A percentile compares a stretch with the other conserved stretches of the same genome.
phyloP scores from a whole-genome alignment of 2,797 vertebrate species.

The Cynodonichthys magdalenae region DNA sequence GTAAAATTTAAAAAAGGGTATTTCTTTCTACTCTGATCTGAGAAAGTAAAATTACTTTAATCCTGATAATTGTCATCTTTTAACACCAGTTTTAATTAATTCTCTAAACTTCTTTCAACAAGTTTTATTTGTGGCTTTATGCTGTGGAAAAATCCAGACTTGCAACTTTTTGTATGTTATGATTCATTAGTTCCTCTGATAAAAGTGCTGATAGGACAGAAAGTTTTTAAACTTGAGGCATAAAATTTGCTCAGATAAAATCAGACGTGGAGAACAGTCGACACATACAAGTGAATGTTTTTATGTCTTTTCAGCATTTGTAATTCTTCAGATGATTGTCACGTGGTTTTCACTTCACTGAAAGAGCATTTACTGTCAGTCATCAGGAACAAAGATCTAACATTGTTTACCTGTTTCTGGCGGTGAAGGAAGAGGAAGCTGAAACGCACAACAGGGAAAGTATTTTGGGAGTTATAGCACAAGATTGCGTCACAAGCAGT shows the following conservation, averaged over 20 bases:
- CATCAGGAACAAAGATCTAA: conserved; percentile 13
- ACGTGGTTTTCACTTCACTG: conserved; percentile 19
- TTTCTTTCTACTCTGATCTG: no score
- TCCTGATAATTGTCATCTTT: no score
- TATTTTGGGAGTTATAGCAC: conserved; percentile 10
- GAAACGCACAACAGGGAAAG: conserved; percentile 16
- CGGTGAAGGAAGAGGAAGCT: conserved; percentile 22
- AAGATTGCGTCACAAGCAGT: conserved; percentile 37
- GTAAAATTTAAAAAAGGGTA: no score
- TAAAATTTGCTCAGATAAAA: conserved; percentile 34
- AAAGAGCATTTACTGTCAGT: conserved; percentile 7
- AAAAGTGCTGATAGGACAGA: conserved; percentile 9
- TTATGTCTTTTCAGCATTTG: conserved; percentile 5
- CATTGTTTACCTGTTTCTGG: conserved; percentile 7
- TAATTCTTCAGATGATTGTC: conserved; percentile 21
- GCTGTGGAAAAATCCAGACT: conserved; percentile 23
- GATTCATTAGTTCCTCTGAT: conserved; percentile 12
- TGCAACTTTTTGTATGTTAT: conserved; percentile 22
- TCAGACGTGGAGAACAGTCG: conserved; percentile 25
- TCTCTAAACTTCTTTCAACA: no score
- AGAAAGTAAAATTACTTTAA: no score
- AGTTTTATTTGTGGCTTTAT: conserved; percentile 25
- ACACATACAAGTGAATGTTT: conserved; percentile 4
- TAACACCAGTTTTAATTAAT: no score
- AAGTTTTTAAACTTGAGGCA: conserved; percentile 6